phyloP scores from a whole-genome alignment of 2,113 vertebrate species.

The Vidua macroura region DNA sequence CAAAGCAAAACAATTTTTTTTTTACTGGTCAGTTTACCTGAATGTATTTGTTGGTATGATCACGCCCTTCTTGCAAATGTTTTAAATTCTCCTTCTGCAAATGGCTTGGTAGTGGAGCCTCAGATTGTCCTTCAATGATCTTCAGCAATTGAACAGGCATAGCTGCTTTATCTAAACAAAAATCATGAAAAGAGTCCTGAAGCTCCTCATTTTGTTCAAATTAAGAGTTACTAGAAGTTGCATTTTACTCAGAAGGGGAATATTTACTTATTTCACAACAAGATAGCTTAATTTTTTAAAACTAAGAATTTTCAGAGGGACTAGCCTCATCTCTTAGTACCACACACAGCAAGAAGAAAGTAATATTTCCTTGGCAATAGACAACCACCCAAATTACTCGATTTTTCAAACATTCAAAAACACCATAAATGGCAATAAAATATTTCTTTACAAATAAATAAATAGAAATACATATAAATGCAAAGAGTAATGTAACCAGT shows the following conservation, averaged over 20 bases:
- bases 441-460: neutral
- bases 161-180: slow-evolving; percentile 11
- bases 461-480: neutral
- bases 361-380: neutral
- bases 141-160: slow-evolving; percentile 69
- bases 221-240: neutral
- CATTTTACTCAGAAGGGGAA: neutral
- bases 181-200: neutral
- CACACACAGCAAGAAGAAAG: neutral
- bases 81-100: slow-evolving; percentile 50
- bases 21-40: slow-evolving; percentile 56
- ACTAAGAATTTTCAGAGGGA: neutral
- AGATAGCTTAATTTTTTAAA: neutral
- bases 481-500: neutral
- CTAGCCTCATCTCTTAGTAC: neutral
- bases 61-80: slow-evolving; percentile 36
- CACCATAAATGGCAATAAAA: neutral
- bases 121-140: neutral
- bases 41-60: slow-evolving; percentile 59
- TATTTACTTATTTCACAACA: neutral
- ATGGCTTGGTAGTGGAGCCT: slow-evolving; percentile 41
- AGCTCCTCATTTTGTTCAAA: neutral
- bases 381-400: neutral
- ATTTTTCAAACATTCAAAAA: neutral
- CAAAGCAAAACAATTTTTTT: neutral